Percentiles rank a stretch among this genome's conserved stretches.
Conservation (phyloP, 2,888 invertebrate species). For the Coleophora flavipennella region DNA sequence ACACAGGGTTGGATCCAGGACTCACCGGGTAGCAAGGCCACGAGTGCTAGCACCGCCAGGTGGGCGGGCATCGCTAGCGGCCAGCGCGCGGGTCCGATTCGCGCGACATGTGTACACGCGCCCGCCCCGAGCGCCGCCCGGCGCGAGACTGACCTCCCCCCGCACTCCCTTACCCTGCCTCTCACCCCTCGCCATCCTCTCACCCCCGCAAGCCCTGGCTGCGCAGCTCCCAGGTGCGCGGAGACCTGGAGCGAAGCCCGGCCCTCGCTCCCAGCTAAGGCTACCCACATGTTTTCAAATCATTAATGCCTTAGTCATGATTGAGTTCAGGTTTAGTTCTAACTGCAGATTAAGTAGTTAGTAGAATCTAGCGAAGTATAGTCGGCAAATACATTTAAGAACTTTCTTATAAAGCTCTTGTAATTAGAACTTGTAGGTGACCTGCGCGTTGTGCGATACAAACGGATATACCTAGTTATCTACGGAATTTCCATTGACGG, state of each 20-base stretch:
- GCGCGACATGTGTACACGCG: conserved; percentile 60
- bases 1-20: conserved; percentile 15
- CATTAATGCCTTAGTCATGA: background rate
- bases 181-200: conserved; percentile 20
- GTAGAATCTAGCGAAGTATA: too few relatives aligned
- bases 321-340: background rate
- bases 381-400: too few relatives aligned
- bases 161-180: conserved; percentile 18
- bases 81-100: conserved; percentile 67
- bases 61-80: conserved; percentile 67
- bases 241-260: conserved; percentile 26
- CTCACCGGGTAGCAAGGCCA: conserved; percentile 67
- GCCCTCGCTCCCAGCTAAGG: conserved; percentile 8
- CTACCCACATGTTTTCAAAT: background rate
- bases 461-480: too few relatives aligned
- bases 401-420: too few relatives aligned
- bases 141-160: conserved; percentile 52
- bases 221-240: conserved; percentile 51
- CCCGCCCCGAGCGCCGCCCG: conserved; percentile 61
- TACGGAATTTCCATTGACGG: too few relatives aligned
- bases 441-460: too few relatives aligned
- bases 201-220: conserved; percentile 28
- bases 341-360: too few relatives aligned
- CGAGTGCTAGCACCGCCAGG: conserved; percentile 41
- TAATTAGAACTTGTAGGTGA: too few relatives aligned